Percentiles rank a stretch among this genome's conserved stretches.
phyloP scores from a whole-genome alignment of 2,888 invertebrate genomes.

The Ophioninae sp. region DNA sequence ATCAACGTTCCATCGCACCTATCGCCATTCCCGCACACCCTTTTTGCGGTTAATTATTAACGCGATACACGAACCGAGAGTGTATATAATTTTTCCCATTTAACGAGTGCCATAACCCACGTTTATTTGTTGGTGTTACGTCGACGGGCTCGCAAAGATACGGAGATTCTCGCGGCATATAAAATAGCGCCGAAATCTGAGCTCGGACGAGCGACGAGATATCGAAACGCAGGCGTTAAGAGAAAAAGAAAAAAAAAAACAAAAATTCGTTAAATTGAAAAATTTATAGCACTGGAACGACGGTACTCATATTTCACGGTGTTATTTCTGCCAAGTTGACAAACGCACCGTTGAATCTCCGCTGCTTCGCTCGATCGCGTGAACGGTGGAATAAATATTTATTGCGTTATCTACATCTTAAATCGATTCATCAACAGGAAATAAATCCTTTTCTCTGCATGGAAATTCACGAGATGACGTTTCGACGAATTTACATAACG shows the following conservation, averaged over 20 bases:
- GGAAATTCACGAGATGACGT: neutral
- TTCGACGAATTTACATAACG: no score
- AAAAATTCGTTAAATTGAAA: constrained; percentile 15
- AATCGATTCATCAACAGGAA: neutral
- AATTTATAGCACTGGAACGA: constrained; percentile 10
- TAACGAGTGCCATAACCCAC: constrained; percentile 44
- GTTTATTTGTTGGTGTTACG: constrained; percentile 47
- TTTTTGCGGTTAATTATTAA: constrained; percentile 42
- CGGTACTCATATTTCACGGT: constrained; percentile 11
- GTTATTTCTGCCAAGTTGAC: constrained; percentile 1
- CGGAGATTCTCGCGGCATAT: constrained; percentile 31
- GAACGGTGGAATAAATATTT: neutral
- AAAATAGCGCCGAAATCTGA: constrained; percentile 49
- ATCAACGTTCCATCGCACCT: constrained; percentile 40
- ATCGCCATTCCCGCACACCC: constrained; percentile 25
- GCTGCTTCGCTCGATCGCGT: neutral
- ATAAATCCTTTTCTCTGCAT: neutral
- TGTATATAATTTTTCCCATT: constrained; percentile 52
- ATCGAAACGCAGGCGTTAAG: neutral
- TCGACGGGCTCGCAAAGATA: constrained; percentile 36
- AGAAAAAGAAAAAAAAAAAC: neutral
- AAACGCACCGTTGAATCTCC: neutral
- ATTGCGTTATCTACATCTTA: neutral
- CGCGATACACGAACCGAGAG: constrained; percentile 38
- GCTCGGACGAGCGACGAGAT: constrained; percentile 29